phyloP scores from a whole-genome alignment of 2,797 vertebrate species.

The Chelidonichthys spinosus region DNA sequence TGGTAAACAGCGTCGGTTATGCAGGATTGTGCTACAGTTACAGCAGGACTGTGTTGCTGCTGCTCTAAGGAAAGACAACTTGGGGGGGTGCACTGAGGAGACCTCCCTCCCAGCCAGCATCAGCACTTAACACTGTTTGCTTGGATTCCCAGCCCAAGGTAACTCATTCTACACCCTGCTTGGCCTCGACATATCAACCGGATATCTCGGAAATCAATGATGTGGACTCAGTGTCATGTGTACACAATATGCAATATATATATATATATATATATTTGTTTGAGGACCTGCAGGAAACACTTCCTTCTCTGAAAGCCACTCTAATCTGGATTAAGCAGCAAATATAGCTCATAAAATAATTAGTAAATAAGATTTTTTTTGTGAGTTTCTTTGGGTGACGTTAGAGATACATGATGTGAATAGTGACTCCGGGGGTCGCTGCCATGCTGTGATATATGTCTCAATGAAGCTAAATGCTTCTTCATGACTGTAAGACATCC shows the following conservation, averaged over 20 bases:
- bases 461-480: conserved; percentile 63
- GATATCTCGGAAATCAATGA: conserved; percentile 59
- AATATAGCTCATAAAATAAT: no score
- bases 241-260: conserved; percentile 20
- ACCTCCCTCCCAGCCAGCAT: conserved; percentile 35
- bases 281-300: not conserved
- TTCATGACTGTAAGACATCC: conserved; percentile 56
- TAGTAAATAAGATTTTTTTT: no score
- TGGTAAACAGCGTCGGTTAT: conserved; percentile 16
- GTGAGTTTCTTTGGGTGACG: conserved; percentile 26
- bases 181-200: conserved; percentile 32
- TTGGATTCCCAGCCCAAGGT: conserved; percentile 60
- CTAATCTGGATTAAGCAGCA: conserved; percentile 2
- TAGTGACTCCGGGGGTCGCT: conserved; percentile 48
- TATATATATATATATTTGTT: no score
- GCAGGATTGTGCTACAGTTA: conserved; percentile 2
- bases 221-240: conserved; percentile 32
- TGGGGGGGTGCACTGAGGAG: conserved; percentile 28
- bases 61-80: conserved; percentile 18
- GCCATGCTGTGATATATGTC: conserved; percentile 56
- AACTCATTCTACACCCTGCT: conserved; percentile 47
- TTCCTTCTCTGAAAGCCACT: not conserved
- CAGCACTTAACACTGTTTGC: conserved; percentile 59
- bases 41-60: conserved; percentile 26
- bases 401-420: conserved; percentile 28